phyloP scores from a whole-genome alignment of 2,797 vertebrate species.

The Eospalax fontanierii region DNA sequence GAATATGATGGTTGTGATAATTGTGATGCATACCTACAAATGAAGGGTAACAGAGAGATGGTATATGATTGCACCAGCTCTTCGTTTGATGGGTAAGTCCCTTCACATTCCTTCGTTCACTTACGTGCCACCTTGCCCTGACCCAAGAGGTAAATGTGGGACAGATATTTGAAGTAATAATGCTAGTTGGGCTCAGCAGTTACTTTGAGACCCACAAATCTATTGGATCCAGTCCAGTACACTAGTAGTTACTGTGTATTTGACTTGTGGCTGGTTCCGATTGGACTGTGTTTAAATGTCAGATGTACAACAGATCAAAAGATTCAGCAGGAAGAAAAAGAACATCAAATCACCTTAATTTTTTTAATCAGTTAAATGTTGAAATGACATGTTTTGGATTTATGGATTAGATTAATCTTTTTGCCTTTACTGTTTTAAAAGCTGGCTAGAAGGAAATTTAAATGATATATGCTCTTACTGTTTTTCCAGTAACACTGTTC shows the following conservation, averaged over 20 bases:
- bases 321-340: not conserved
- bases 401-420: conserved; percentile 24
- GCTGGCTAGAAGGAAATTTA: conserved; percentile 26
- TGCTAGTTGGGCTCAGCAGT: not conserved
- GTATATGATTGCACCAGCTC: conserved; percentile 99
- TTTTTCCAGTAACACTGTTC: conserved; percentile 22
- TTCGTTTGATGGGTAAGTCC: conserved; percentile 95
- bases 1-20: conserved; percentile 99
- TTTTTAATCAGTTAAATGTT: not conserved
- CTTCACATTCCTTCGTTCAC: not conserved
- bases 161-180: not conserved
- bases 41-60: conserved; percentile 99
- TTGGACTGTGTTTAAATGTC: not conserved
- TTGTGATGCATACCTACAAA: conserved; percentile 97
- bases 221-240: not conserved
- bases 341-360: not conserved
- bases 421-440: not conserved
- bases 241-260: not conserved
- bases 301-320: not conserved
- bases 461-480: conserved; percentile 44
- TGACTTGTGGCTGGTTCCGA: not conserved
- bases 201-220: conserved; percentile 31
- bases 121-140: not conserved
- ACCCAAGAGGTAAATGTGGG: not conserved
- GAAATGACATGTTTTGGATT: not conserved